Conservation (phyloP, 2,888 invertebrate genomes). For the Calameuta pallipes region DNA sequence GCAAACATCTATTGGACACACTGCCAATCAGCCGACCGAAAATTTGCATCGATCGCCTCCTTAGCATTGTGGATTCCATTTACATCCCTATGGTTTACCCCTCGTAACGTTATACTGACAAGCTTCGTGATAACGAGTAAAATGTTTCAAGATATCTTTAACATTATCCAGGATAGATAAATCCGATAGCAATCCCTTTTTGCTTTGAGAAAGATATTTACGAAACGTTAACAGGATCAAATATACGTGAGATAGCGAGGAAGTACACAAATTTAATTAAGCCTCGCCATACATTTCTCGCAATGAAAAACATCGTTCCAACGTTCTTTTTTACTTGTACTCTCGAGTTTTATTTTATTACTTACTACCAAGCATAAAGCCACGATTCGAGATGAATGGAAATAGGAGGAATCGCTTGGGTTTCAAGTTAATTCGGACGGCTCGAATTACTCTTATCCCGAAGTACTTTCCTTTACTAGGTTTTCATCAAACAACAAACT, state of each 20-base stretch:
- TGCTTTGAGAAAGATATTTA: background rate
- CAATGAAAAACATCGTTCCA: background rate
- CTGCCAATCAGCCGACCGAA: background rate
- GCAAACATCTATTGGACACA: background rate
- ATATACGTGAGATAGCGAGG: background rate
- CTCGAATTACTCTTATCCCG: background rate
- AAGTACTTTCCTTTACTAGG: background rate
- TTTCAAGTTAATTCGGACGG: background rate
- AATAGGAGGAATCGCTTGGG: background rate
- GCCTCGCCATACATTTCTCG: background rate
- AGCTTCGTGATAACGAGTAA: background rate
- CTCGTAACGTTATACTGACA: background rate
- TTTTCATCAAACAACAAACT: background rate
- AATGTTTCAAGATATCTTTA: background rate
- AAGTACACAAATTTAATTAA: background rate
- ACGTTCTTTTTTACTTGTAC: background rate
- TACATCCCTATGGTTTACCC: background rate
- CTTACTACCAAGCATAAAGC: background rate
- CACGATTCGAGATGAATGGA: background rate
- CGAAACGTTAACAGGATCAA: background rate
- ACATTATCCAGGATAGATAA: background rate
- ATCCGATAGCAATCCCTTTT: background rate
- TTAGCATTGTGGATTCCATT: background rate
- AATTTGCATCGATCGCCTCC: background rate
- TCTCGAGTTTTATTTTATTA: background rate